Evolutionary conservation across 92 coral and sea anemone genomes (phyloP).

Genomic region (Virgularia gustaviana): DNA sequence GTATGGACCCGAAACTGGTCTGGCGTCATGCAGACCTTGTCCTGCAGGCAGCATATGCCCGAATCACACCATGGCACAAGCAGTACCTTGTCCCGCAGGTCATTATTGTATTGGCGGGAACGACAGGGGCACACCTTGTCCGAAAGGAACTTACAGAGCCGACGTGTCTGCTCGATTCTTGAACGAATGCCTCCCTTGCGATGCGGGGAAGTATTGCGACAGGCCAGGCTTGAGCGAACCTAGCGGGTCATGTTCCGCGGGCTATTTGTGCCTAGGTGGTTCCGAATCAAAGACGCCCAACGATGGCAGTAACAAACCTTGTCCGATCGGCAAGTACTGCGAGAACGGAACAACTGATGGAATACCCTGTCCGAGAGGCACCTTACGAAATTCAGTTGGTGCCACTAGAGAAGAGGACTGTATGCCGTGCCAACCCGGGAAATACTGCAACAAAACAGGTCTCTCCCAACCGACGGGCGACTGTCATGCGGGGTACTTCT

Average conservation of each 20-base stretch:
- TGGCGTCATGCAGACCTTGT: constrained; percentile 63
- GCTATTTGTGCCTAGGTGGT: constrained; percentile 80
- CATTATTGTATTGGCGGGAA: constrained; percentile 76
- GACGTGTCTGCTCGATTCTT: constrained; percentile 41
- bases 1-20: constrained; percentile 60
- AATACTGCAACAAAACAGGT: constrained; percentile 62
- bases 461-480: constrained; percentile 62
- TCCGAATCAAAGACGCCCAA: constrained; percentile 60
- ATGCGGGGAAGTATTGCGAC: constrained; percentile 74
- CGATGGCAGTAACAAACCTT: constrained; percentile 59
- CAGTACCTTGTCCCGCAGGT: constrained; percentile 72
- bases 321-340: constrained; percentile 80
- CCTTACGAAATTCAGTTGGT: constrained; percentile 68
- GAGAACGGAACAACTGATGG: constrained; percentile 79
- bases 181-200: constrained; percentile 86
- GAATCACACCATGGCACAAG: constrained; percentile 61
- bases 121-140: constrained; percentile 67
- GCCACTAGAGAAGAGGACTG: constrained; percentile 37
- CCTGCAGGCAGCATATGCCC: constrained; percentile 78
- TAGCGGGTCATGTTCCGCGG: constrained; percentile 64
- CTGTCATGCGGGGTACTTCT: constrained; percentile 86
- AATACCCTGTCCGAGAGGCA: constrained; percentile 77
- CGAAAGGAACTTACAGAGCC: constrained; percentile 77
- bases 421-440: constrained; percentile 55
- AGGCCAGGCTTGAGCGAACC: constrained; percentile 64